These are phyloP conservation scores for Gasterosteus aculeatus DNA, from an alignment of 2,113 vertebrate genomes.

Conservation along the genomic window DNA sequence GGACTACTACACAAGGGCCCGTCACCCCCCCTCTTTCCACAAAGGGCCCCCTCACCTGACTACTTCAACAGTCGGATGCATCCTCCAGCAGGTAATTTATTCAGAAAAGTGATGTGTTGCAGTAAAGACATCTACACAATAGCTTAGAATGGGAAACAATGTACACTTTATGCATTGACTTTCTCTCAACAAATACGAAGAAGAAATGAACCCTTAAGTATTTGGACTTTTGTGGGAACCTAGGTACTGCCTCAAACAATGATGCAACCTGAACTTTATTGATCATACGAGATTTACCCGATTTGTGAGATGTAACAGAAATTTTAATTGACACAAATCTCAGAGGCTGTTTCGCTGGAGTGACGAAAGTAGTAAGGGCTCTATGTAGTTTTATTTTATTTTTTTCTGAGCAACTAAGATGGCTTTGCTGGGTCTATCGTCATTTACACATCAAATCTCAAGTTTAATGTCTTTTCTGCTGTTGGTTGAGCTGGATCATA, in stretches of 20 bases:
- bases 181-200: background rate
- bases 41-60: conserved; percentile 89
- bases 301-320: background rate
- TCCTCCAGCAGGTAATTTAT: conserved; percentile 83
- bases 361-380: background rate
- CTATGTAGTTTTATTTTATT: background rate
- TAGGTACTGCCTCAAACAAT: background rate
- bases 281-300: too few relatives aligned
- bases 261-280: background rate
- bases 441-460: background rate
- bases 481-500: background rate
- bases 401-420: background rate
- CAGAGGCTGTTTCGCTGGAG: background rate
- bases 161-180: background rate
- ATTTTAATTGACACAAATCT: background rate
- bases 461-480: background rate
- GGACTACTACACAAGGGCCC: conserved; percentile 86
- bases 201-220: background rate
- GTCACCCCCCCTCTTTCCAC: conserved; percentile 89
- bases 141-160: background rate
- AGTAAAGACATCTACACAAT: background rate
- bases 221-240: background rate
- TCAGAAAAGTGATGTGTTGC: background rate
- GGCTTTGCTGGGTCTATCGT: background rate
- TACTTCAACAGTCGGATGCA: conserved; percentile 88